These are phyloP conservation scores for Colostygia pectinataria DNA, from an alignment of 2,888 invertebrate species.

Conservation along the genomic window DNA sequence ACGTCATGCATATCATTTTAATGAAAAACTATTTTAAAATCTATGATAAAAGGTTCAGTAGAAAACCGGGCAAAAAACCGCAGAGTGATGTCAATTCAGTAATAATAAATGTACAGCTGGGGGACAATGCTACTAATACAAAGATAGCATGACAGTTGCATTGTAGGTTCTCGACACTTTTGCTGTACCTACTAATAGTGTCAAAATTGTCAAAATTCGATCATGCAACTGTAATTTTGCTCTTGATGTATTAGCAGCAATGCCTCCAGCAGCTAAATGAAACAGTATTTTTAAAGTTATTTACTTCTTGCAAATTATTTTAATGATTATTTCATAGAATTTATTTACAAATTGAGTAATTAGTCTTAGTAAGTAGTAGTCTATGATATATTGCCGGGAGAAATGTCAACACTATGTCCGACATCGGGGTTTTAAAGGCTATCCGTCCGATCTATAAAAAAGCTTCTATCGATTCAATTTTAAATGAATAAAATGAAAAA, in stretches of 20 bases:
- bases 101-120: no score
- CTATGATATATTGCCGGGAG: not conserved
- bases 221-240: no score
- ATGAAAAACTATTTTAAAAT: no score
- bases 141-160: no score
- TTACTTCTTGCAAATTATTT: constrained; percentile 22
- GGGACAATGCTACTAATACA: no score
- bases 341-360: constrained; percentile 18
- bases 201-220: no score
- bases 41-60: not conserved
- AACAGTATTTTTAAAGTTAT: constrained; percentile 24
- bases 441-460: not conserved
- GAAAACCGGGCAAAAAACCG: constrained; percentile 5
- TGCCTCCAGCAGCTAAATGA: constrained; percentile 19
- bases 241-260: no score
- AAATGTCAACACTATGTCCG: not conserved
- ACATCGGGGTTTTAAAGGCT: no score
- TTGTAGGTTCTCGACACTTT: no score
- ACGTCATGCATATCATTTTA: no score
- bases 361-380: not conserved
- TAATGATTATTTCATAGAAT: constrained; percentile 16
- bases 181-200: no score
- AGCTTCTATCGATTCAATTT: not conserved
- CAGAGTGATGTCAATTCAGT: constrained; percentile 22
- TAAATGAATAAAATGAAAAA: no score